Conservation (phyloP, 2,113 vertebrate genomes). For the Hyperopisus bebe region DNA sequence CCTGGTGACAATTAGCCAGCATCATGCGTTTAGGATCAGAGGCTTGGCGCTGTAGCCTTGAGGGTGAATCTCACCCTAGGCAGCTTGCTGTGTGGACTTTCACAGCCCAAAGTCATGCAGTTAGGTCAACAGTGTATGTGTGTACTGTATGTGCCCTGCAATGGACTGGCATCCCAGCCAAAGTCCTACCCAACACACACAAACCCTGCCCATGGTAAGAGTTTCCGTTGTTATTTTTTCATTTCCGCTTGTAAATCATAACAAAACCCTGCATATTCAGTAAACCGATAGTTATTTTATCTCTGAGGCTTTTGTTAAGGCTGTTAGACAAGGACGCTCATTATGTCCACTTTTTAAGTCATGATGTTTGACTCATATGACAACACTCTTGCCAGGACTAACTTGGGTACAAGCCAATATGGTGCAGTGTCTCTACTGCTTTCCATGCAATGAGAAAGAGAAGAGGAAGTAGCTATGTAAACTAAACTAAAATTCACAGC, state of each 20-base stretch:
- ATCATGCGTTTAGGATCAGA: background rate
- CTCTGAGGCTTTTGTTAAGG: conserved; percentile 57
- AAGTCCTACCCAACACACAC: background rate
- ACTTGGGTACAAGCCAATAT: background rate
- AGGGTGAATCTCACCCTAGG: background rate
- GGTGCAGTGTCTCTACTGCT: background rate
- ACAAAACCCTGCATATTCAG: background rate
- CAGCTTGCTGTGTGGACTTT: background rate
- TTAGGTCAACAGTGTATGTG: too few relatives aligned
- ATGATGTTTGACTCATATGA: background rate
- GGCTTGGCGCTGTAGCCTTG: background rate
- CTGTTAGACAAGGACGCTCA: conserved; percentile 70
- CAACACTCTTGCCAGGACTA: background rate
- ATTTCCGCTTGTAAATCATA: background rate
- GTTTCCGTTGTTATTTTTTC: background rate
- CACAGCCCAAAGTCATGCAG: background rate
- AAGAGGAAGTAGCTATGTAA: background rate
- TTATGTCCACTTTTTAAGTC: background rate
- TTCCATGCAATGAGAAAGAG: background rate
- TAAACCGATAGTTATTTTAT: background rate
- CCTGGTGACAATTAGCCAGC: background rate
- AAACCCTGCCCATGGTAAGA: background rate
- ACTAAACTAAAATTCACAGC: background rate
- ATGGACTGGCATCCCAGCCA: background rate
- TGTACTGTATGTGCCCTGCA: background rate